Evolutionary conservation across 2,888 invertebrate species (phyloP).

Genomic region (Sclerodermus sp.): DNA sequence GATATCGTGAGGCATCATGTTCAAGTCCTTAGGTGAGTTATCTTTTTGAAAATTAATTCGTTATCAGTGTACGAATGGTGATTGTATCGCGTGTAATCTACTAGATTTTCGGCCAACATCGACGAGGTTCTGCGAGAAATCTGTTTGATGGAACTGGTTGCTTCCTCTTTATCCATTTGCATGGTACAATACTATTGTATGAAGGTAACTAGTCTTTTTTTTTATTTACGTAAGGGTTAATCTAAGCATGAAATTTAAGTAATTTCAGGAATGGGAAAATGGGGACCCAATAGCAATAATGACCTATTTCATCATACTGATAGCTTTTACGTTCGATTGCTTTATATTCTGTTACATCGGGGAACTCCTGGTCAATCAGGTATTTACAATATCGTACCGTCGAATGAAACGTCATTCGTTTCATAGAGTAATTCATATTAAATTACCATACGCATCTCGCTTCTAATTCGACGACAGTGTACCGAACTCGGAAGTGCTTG

Average conservation of each 20-base stretch:
- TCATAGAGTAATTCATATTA: background rate
- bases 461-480: too few relatives aligned
- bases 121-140: background rate
- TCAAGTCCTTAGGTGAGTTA: conserved; percentile 28
- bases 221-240: too few relatives aligned
- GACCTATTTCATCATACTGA: conserved; percentile 15
- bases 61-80: too few relatives aligned
- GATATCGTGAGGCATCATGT: conserved; percentile 22
- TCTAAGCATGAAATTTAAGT: too few relatives aligned
- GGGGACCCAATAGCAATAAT: conserved; percentile 9
- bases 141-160: conserved; percentile 32
- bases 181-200: conserved; percentile 42
- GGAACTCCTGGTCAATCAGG: conserved; percentile 26
- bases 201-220: too few relatives aligned
- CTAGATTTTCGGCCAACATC: background rate
- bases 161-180: conserved; percentile 41
- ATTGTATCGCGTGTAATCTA: too few relatives aligned
- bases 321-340: conserved; percentile 23
- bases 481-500: conserved; percentile 19
- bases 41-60: too few relatives aligned
- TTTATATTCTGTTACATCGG: conserved; percentile 29
- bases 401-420: too few relatives aligned
- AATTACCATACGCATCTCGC: too few relatives aligned
- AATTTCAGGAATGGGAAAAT: conserved; percentile 23
- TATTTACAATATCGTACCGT: too few relatives aligned